Evolutionary conservation across 2,797 vertebrate genomes (phyloP), one percentile per base, ranked within the genome.

Genomic region (Rhincodon typus): DNA sequence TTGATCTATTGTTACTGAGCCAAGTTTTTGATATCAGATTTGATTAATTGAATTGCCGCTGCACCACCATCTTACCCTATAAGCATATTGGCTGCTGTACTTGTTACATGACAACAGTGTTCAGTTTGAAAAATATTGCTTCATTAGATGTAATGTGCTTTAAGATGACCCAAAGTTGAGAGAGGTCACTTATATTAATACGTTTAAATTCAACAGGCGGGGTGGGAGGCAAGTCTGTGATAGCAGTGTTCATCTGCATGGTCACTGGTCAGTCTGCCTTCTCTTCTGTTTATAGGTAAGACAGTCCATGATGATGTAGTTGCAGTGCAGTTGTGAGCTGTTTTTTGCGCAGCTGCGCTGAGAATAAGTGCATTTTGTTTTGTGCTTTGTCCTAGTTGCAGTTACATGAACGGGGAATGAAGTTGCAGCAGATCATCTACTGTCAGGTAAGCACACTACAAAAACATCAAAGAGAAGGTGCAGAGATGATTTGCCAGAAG

Each of bases 371-470:
- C 10, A 42, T 0, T 27, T 50, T 95, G 96, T 97, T 69, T 69
- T 69, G 67, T 96, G 23, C 46, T 70, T 96, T 15, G 30, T 53
- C 96, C 23, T 96, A 99, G 99, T 97, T 99, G 96, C 98, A 99
- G 97, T 98, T 99, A 19, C 99, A 99, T 8, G 99, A 99, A 96
- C 98, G 99, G 97, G 99, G 98, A 96, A 97, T 99, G 97, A 99
- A 99, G 96, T 97, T 99, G 67, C 98, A 99, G 88, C 99, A 99
- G 96, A 97, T 98, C 67, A 98, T 99, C 96, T 99, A 99, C 96
- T 98, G 97, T 79, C 99, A 99, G 99, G 99, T 99, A 97, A 97
- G n/a, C 15, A 67, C 25, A 1, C 17, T 12, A 34, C 46, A 2
- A 6, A 21, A 42, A 10, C 23, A 62, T 84, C 23, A 50, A 62